Evolutionary conservation across 2,113 vertebrate genomes (phyloP).

Genomic region (Dipodomys spectabilis): DNA sequence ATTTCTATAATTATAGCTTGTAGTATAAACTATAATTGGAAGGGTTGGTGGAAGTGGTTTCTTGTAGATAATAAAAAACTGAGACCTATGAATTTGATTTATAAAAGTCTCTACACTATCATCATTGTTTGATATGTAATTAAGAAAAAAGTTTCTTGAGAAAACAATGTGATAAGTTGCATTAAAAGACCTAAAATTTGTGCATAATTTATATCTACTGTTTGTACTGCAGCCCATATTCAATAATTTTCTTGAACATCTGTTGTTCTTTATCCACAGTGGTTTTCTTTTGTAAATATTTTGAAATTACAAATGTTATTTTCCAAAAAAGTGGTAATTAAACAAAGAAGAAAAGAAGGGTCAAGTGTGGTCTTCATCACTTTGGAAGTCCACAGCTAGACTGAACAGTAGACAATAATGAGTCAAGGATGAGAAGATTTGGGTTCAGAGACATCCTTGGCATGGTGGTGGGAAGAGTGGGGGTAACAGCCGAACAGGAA

Average conservation of each 20-base stretch:
- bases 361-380: background rate
- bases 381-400: background rate
- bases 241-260: background rate
- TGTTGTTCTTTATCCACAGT: background rate
- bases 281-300: background rate
- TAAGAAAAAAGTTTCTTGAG: background rate
- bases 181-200: too few relatives aligned
- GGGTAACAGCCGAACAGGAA: background rate
- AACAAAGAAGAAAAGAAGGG: background rate
- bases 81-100: background rate
- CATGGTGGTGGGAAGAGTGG: too few relatives aligned
- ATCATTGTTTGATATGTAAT: background rate
- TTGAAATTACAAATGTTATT: background rate
- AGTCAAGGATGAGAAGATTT: background rate
- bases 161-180: background rate
- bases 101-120: background rate
- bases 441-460: background rate
- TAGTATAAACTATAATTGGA: conserved; percentile 1
- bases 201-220: background rate
- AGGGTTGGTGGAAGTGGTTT: background rate
- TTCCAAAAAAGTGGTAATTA: background rate
- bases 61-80: background rate
- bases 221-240: background rate
- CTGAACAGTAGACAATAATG: background rate
- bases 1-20: conserved; percentile 40